Percentiles rank a stretch among this genome's conserved stretches.
These are phyloP conservation scores for Nomada lathburiana DNA, from an alignment of 2,888 invertebrate genomes.

Conservation along the genomic window DNA sequence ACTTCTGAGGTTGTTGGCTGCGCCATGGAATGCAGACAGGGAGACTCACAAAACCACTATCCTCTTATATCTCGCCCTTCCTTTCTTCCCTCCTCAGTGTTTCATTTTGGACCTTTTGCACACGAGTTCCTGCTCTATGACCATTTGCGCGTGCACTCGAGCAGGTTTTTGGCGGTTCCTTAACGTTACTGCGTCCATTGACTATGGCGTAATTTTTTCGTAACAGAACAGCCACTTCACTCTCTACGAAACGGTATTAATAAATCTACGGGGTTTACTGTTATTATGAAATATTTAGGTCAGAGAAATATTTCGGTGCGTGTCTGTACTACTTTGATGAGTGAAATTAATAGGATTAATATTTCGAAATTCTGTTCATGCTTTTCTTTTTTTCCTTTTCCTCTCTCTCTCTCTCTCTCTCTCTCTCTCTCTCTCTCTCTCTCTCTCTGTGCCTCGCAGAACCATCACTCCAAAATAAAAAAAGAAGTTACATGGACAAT, in stretches of 20 bases:
- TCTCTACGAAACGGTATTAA: no score
- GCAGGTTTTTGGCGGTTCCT: conserved; percentile 11
- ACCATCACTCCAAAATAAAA: not conserved
- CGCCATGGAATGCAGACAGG: conserved; percentile 77
- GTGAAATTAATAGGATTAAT: no score
- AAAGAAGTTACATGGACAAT: not conserved
- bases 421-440: no score
- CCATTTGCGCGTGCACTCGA: conserved; percentile 26
- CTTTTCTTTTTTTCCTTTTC: no score
- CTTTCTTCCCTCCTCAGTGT: conserved; percentile 44
- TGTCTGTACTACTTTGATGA: no score
- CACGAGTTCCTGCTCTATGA: conserved; percentile 31
- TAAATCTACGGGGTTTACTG: no score
- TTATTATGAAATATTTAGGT: no score
- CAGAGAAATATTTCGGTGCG: no score
- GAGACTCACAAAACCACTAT: conserved; percentile 71
- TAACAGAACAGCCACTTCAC: no score
- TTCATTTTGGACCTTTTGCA: conserved; percentile 43
- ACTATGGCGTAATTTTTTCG: not conserved
- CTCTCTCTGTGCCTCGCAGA: no score
- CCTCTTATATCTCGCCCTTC: conserved; percentile 64
- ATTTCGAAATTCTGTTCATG: no score
- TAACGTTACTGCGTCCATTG: not conserved
- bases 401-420: no score
- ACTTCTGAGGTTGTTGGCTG: conserved; percentile 78